These are phyloP conservation scores for Mamestra configurata DNA, from an alignment of 1,140 invertebrate genomes.

Conservation along the genomic window DNA sequence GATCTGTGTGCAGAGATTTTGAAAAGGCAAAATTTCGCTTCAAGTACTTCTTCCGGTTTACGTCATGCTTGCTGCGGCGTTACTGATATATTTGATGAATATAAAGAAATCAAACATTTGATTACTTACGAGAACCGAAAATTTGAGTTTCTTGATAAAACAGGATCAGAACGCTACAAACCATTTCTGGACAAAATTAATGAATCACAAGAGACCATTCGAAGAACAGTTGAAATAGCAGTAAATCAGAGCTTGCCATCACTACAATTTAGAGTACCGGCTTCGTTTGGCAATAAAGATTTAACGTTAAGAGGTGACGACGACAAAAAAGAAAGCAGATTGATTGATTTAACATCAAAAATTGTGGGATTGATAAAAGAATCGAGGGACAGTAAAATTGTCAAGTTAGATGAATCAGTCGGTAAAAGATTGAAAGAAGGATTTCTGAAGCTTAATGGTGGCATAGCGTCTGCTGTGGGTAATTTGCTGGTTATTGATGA, in stretches of 20 bases:
- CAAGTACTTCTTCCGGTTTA: not conserved
- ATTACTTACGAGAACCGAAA: no score
- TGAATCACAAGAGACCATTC: not conserved
- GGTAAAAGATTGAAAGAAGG: no score
- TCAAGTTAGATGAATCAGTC: no score
- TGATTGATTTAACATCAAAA: not conserved
- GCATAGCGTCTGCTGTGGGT: conserved; percentile 3
- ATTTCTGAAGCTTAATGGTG: not conserved
- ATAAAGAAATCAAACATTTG: no score
- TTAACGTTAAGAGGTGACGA: not conserved
- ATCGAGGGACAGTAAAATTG: not conserved
- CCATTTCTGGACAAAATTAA: not conserved
- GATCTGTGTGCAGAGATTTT: conserved; percentile 1
- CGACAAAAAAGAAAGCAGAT: not conserved
- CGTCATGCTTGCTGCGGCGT: no score
- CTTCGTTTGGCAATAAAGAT: conserved; percentile 21
- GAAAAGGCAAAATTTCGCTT: not conserved
- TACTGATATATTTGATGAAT: no score
- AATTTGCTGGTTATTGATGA: not conserved
- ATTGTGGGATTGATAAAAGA: not conserved
- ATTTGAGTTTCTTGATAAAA: no score
- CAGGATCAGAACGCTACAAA: no score
- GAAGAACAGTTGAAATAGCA: not conserved
- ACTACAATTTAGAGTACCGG: not conserved
- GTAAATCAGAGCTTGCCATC: not conserved